Conservation (phyloP, 2,888 invertebrate genomes). For the Caenorhabditis doughertyi region DNA sequence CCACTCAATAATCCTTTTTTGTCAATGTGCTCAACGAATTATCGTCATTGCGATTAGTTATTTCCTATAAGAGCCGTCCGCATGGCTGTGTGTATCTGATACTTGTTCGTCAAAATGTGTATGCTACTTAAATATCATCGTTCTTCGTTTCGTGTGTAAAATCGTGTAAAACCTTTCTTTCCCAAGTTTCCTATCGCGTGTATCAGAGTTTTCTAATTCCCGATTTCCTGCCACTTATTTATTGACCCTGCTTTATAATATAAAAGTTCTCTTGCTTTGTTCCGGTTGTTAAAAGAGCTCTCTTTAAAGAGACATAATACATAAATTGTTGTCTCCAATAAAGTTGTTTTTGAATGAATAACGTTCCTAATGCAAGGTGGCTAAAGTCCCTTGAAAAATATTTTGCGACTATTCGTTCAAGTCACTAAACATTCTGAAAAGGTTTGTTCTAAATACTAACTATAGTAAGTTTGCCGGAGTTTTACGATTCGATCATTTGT, state of each 20-base stretch:
- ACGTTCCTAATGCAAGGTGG: not conserved
- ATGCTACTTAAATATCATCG: not conserved
- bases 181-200: slow-evolving; percentile 19
- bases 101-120: not conserved
- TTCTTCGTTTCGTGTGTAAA: slow-evolving; percentile 32
- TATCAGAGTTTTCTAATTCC: not conserved
- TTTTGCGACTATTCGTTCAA: no score
- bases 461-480: not conserved
- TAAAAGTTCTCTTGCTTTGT: slow-evolving; percentile 7
- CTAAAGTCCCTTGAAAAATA: slow-evolving; percentile 22
- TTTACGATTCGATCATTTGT: slow-evolving; percentile 19
- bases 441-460: not conserved
- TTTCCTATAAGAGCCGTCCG: not conserved
- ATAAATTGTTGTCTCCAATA: not conserved
- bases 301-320: not conserved
- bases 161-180: slow-evolving; percentile 10
- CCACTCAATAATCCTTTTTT: slow-evolving; percentile 34
- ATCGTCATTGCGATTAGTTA: not conserved
- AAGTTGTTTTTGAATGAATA: not conserved
- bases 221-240: slow-evolving; percentile 9
- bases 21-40: slow-evolving; percentile 9
- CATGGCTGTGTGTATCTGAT: not conserved
- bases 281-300: no score
- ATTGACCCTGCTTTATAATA: slow-evolving; percentile 14
- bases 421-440: not conserved